Conservation (phyloP, 2,113 vertebrate genomes). For the Aldabrachelys gigantea region DNA sequence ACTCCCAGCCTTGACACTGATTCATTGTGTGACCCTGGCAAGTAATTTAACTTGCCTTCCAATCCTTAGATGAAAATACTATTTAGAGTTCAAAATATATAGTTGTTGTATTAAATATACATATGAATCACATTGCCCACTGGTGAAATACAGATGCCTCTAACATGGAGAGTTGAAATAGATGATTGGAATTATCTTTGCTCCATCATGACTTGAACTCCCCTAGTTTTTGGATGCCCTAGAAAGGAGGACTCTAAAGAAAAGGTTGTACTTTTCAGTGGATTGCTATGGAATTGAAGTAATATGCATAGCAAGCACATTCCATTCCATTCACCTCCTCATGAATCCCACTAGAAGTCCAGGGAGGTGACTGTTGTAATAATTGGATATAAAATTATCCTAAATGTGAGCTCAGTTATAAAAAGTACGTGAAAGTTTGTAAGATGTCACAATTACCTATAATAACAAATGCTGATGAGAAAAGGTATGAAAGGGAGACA, state of each 20-base stretch:
- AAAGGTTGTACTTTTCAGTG: neutral
- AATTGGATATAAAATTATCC: neutral
- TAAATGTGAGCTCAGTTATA: neutral
- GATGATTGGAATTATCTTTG: neutral
- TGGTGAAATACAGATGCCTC: neutral
- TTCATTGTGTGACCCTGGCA: neutral
- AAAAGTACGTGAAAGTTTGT: neutral
- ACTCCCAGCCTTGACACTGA: neutral
- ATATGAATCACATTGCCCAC: constrained; percentile 6
- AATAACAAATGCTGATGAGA: neutral
- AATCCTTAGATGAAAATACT: neutral
- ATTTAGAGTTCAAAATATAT: constrained; percentile 11
- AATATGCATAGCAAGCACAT: neutral
- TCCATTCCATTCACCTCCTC: neutral
- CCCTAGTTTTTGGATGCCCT: neutral
- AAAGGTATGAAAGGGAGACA: neutral
- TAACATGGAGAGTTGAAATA: constrained; percentile 22
- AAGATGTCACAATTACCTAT: neutral
- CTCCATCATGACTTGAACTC: neutral
- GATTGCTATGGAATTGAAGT: neutral
- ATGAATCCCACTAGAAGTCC: neutral
- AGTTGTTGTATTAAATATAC: constrained; percentile 14
- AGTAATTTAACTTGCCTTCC: constrained; percentile 33
- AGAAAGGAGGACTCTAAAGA: neutral
- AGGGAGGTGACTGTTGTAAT: neutral